Conservation (phyloP, 1,140 invertebrate genomes). For the Orchesella cincta region DNA sequence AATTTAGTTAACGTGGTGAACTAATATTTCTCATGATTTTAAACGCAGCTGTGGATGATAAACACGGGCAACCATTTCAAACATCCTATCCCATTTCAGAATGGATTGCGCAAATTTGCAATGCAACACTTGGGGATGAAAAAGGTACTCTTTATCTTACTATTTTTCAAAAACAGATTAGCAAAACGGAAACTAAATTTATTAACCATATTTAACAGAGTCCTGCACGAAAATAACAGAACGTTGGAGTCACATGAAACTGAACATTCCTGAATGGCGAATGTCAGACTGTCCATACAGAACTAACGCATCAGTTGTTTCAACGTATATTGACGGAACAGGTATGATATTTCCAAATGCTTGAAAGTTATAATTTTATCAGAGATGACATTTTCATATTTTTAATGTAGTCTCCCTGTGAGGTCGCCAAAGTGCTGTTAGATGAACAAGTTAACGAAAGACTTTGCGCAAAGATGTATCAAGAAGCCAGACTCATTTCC, state of each 20-base stretch:
- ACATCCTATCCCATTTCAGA: not conserved
- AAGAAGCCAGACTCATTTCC: not conserved
- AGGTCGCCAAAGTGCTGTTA: not conserved
- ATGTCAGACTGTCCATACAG: not conserved
- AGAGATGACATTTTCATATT: no score
- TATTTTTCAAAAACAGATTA: not conserved
- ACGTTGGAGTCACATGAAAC: not conserved
- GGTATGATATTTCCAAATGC: no score
- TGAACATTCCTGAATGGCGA: not conserved
- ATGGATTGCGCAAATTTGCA: not conserved
- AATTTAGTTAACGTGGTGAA: no score
- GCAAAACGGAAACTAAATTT: not conserved
- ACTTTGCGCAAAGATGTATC: slow-evolving; percentile 3
- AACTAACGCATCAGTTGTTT: slow-evolving; percentile 10
- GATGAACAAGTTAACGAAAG: not conserved
- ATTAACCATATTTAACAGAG: no score
- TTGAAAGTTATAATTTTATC: no score
- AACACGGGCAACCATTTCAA: not conserved
- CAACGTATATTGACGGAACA: not conserved
- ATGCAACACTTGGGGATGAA: not conserved
- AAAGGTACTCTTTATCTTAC: not conserved
- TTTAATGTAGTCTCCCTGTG: no score
- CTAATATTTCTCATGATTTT: no score
- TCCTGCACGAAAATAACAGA: no score
- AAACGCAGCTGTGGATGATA: not conserved